Evolutionary conservation across 2,797 vertebrate genomes (phyloP).

Genomic region (Lepus oiostolus): DNA sequence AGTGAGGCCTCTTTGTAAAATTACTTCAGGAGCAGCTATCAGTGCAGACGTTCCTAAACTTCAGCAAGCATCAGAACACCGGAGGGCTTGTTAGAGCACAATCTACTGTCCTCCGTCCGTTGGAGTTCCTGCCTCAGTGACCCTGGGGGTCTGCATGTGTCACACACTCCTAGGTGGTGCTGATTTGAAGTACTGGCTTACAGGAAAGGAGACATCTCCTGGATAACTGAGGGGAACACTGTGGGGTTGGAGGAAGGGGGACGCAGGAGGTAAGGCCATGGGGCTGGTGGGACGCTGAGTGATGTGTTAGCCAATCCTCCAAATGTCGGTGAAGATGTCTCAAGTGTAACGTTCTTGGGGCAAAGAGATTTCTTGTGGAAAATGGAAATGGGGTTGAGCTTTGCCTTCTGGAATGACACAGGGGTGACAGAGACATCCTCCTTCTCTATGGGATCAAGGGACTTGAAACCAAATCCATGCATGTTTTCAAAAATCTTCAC

Average conservation of each 20-base stretch:
- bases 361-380: not conserved
- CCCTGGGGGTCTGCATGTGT: not conserved
- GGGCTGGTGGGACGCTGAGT: not conserved
- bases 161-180: not conserved
- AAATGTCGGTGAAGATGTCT: not conserved
- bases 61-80: not conserved
- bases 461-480: not conserved
- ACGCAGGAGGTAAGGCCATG: not conserved
- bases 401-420: not conserved
- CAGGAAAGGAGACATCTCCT: not conserved
- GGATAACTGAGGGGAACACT: not conserved
- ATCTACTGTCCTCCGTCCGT: too few species aligned
- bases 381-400: not conserved
- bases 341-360: not conserved
- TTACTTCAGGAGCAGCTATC: not conserved
- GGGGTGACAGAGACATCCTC: not conserved
- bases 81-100: not conserved
- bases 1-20: not conserved
- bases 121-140: not conserved
- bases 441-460: not conserved
- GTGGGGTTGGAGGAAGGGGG: not conserved
- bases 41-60: not conserved
- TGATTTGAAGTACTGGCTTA: not conserved
- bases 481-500: slow-evolving; percentile 22
- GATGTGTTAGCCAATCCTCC: not conserved